Evolutionary conservation across 2,888 invertebrate genomes (phyloP).

Genomic region (Dione vanillae): DNA sequence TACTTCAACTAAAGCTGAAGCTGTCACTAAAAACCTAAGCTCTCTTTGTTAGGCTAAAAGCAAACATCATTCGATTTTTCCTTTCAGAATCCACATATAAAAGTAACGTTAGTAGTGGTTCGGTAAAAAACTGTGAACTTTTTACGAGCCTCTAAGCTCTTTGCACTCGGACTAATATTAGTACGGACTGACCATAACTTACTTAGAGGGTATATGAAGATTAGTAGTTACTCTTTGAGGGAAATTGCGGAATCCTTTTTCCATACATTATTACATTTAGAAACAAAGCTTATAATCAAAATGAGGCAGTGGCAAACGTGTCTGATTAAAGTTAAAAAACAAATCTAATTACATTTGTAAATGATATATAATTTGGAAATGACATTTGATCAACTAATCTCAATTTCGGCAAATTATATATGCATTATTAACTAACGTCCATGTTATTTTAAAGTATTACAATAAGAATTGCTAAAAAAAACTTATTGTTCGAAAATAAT

Average conservation of each 20-base stretch:
- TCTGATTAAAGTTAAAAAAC: too few species aligned
- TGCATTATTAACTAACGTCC: too few species aligned
- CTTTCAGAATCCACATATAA: conserved; percentile 14
- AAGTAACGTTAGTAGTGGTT: conserved; percentile 16
- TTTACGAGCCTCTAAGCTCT: conserved; percentile 24
- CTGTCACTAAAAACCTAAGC: neutral
- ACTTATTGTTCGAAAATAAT: too few species aligned
- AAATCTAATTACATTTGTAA: too few species aligned
- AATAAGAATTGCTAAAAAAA: too few species aligned
- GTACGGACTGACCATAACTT: neutral
- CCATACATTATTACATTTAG: neutral
- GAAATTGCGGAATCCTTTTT: neutral
- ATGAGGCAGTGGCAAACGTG: too few species aligned
- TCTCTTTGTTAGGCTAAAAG: too few species aligned
- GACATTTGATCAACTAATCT: too few species aligned
- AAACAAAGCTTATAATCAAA: neutral
- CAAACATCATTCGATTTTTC: conserved; percentile 26
- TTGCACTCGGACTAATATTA: conserved; percentile 26
- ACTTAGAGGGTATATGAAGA: neutral
- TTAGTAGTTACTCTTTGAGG: neutral
- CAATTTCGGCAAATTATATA: too few species aligned
- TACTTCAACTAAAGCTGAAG: neutral
- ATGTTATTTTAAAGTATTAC: too few species aligned
- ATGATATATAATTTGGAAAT: too few species aligned
- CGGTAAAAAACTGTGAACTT: conserved; percentile 26